These are phyloP conservation scores for Crambe crambe DNA, from an alignment of 37 sponge, comb jelly and placozoan genomes.

Conservation along the genomic window DNA sequence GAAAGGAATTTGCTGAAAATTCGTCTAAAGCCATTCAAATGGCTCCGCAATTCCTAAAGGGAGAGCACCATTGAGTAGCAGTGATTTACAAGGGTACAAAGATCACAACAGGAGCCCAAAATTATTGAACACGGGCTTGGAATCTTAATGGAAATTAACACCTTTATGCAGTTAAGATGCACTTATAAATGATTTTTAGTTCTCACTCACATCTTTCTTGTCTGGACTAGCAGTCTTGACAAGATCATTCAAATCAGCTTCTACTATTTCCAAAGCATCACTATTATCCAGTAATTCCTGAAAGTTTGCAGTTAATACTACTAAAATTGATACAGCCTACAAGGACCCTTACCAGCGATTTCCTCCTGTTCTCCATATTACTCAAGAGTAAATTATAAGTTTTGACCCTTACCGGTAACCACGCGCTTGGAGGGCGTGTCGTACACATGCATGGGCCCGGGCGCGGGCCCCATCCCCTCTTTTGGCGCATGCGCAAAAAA, in stretches of 20 bases:
- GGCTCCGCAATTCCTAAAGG: slow-evolving; percentile 17
- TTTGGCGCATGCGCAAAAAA: too few relatives aligned
- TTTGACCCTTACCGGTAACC: neutral
- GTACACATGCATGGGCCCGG: too few relatives aligned
- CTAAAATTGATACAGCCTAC: neutral
- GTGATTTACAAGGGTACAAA: neutral
- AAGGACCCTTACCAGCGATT: neutral
- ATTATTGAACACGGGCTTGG: too few relatives aligned
- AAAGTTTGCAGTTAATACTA: too few relatives aligned
- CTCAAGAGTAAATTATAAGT: too few relatives aligned
- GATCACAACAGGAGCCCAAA: too few relatives aligned
- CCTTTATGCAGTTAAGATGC: too few relatives aligned
- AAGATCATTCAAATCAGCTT: slow-evolving; percentile 39
- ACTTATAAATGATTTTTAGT: too few relatives aligned
- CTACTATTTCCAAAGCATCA: slow-evolving; percentile 51
- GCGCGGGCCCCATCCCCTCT: neutral
- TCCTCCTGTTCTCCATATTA: neutral
- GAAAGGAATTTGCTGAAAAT: slow-evolving; percentile 64
- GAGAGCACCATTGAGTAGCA: neutral
- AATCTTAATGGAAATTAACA: too few relatives aligned
- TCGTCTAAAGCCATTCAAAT: slow-evolving; percentile 56
- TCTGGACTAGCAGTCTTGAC: slow-evolving; percentile 5
- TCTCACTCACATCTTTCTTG: slow-evolving; percentile 23
- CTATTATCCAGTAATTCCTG: slow-evolving; percentile 54
- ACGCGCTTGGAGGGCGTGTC: neutral